phyloP scores from a whole-genome alignment of 2,113 vertebrate genomes.

The Saguinus imperator region DNA sequence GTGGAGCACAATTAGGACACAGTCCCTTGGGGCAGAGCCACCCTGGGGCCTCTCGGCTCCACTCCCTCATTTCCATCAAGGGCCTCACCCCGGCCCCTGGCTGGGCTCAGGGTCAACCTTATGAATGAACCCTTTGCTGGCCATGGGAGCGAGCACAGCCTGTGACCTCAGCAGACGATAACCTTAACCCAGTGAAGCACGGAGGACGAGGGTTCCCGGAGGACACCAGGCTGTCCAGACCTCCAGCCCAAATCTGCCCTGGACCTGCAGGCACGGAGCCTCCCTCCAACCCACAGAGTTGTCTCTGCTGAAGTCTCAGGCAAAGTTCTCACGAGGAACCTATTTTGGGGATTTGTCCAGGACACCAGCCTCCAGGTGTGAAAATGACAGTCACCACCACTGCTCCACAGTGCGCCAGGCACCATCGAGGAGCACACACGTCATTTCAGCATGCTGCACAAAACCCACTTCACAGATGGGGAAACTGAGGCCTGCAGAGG shows the following conservation, averaged over 20 bases:
- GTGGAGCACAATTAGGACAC: neutral
- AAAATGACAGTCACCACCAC: no score
- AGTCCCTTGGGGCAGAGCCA: neutral
- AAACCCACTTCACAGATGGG: no score
- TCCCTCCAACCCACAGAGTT: neutral
- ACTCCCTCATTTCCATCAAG: neutral
- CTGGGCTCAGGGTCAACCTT: neutral
- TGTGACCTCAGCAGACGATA: neutral
- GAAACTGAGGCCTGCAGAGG: neutral
- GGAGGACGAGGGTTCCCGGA: neutral
- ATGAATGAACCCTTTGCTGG: neutral
- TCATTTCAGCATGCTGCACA: neutral
- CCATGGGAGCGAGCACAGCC: neutral
- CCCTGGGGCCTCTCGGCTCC: no score
- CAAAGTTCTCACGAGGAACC: fast-evolving
- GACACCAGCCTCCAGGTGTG: no score
- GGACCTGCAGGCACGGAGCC: neutral
- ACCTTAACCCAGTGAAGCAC: neutral
- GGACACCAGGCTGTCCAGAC: neutral
- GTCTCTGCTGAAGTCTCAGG: neutral
- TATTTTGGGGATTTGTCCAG: fast-evolving
- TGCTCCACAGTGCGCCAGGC: fast-evolving
- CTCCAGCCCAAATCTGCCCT: no score
- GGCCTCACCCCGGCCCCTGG: fast-evolving
- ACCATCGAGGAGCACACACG: fast-evolving